These are phyloP conservation scores for Dione juno DNA, from an alignment of 2,888 invertebrate species.

Conservation along the genomic window DNA sequence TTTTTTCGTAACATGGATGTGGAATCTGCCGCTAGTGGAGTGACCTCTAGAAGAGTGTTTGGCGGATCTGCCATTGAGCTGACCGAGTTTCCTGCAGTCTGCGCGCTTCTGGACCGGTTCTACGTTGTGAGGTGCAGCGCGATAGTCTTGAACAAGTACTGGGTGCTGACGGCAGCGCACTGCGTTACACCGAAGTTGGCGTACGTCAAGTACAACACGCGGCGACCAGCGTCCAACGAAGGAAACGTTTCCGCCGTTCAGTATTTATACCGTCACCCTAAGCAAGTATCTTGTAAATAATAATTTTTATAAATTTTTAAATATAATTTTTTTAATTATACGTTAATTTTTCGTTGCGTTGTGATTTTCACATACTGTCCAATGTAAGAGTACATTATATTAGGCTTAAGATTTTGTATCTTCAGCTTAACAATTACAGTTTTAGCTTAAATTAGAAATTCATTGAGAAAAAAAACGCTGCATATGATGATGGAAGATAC, in stretches of 20 bases:
- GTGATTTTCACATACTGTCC: background rate
- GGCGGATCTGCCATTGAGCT: constrained; percentile 58
- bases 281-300: constrained; percentile 50
- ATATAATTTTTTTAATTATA: too few relatives aligned
- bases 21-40: constrained; percentile 15
- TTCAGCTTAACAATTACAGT: too few relatives aligned
- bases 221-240: constrained; percentile 50
- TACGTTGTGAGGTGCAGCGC: constrained; percentile 65
- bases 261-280: constrained; percentile 66
- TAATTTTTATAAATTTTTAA: too few relatives aligned
- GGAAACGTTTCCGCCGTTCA: constrained; percentile 58
- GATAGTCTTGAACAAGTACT: constrained; percentile 61
- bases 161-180: constrained; percentile 75
- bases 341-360: background rate
- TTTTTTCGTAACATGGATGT: constrained; percentile 56
- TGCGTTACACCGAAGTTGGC: constrained; percentile 62
- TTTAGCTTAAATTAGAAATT: too few relatives aligned
- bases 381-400: too few relatives aligned
- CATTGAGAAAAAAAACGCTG: background rate
- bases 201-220: constrained; percentile 67
- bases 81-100: constrained; percentile 55
- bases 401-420: too few relatives aligned
- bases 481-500: background rate
- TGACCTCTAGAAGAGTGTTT: constrained; percentile 61
- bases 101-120: constrained; percentile 66